Base-by-base conservation (phyloP, 2,797 vertebrate species). In the Coccyzus lansbergi region DNA sequence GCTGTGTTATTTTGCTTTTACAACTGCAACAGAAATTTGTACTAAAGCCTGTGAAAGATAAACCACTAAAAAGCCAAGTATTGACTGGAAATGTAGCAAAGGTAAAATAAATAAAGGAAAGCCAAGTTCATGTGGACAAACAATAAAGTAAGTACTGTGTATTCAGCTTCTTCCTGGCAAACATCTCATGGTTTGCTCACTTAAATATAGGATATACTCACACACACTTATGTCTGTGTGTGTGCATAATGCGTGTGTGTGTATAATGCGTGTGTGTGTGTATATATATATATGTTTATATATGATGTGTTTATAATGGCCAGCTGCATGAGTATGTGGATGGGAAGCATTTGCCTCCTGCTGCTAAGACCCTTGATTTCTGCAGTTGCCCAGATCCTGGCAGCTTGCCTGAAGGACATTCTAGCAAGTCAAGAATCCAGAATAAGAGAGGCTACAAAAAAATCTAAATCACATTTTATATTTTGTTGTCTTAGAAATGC, bases 21-120 rank as follows among this genome's bases (percentile, higher is more conserved):
- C n/a, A 84, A 19, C 76, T 87, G 86, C 75, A 89, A 85, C 56
- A 92, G 88, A 91, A 77, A 91, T 85, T 76, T 91, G 49, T 68
- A 83, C 29, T 48, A 92, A 74, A 72, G 63, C 36, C 64, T n/a
- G 15, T 75, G 91, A 83, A 96, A 80, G 14, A 60, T 63, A 69
- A 84, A 44, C 38, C 59, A 68, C 59, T 55, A 46, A 82, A 84
- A 26, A 77, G 59, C 44, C 4, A 20, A 60, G 26, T 40, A 89
- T n/a, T 87, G 84, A 89, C 84, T 89, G 85, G 71, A 93, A 94
- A 87, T 58, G 79, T 71, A 80, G 38, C 64, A 87, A 92, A 85
- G 21, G 36, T 64, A 89, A 94, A 93, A 85, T 52, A 95, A 93
- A 92, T 70, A 88, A 28, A 86, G 67, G 22, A 87, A 93, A 89